Base-by-base conservation (phyloP, 2,113 vertebrate genomes). In the Coryphaenoides rupestris region DNA sequence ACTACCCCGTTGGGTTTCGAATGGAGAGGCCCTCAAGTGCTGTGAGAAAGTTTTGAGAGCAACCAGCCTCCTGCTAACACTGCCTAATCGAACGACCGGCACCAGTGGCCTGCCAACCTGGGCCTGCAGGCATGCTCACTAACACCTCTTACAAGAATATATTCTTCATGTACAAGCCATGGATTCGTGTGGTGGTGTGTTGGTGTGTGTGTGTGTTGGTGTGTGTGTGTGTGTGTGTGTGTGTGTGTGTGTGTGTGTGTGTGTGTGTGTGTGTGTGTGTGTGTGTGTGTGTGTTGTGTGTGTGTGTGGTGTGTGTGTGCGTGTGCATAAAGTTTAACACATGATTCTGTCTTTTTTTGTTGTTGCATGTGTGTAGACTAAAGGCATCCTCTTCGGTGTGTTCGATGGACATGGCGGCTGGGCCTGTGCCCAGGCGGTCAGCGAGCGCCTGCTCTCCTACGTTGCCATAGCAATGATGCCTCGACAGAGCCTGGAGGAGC, bases 331-430 rank as follows among this genome's bases (percentile, higher is more conserved):
- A 7, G 10, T 55, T 55, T 21, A 13, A 21, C n/a, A 3, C 10
- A 55, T 9, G 5, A 55, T 10, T 21, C 19, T 21, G 3, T 0
- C 21, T 47, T 24, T 26, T 52, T 4, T 57, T 0, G 57, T 17
- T 21, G 52, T n/a, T n/a, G n/a, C n/a, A n/a, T n/a, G n/a, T n/a
- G 4, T 70, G 4, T 54, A 93, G 85, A 93, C 93, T 9, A 92
- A 84, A 0, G 96, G 96, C n/a, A 92, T 96, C 89, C 86, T 98
- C 79, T 98, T 99, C 22, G 97, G 95, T 0, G 81, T 98, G 64
- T 99, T 98, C 0, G 97, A 98, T 0, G 96, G 97, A 2, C 97
- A 98, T 0, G 95, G 94, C 0, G 96, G 96, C 5, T 91, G 92
- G 4, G 93, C 94, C 0, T 98, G 96, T 19, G 96, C 96, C 0